Conservation (phyloP, 2,797 vertebrate species). For the Silurus lanzhouensis region DNA sequence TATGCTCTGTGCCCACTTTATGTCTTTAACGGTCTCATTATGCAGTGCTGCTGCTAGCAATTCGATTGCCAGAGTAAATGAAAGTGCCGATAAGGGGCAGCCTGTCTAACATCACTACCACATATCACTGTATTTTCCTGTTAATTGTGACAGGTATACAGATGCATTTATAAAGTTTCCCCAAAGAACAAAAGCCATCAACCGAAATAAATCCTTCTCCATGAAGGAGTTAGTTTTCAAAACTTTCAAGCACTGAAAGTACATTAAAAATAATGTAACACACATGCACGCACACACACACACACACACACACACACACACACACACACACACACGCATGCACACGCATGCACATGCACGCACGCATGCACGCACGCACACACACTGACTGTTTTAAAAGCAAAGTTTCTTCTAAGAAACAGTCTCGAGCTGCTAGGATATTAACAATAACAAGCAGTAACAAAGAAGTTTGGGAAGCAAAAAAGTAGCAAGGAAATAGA, state of each 20-base stretch:
- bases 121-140: not conserved
- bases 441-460: too few species aligned
- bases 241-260: not conserved
- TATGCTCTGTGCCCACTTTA: slow-evolving; percentile 8
- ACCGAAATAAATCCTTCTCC: not conserved
- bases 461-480: not conserved
- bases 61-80: slow-evolving; percentile 9
- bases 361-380: not conserved
- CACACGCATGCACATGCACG: not conserved
- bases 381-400: not conserved
- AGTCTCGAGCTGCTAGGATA: not conserved
- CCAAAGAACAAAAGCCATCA: not conserved
- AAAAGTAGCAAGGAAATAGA: too few species aligned
- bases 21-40: slow-evolving; percentile 1
- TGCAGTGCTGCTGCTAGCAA: slow-evolving; percentile 8
- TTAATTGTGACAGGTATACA: not conserved
- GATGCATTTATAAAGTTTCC: not conserved
- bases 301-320: not conserved
- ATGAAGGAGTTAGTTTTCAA: not conserved
- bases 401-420: not conserved
- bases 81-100: slow-evolving; percentile 2
- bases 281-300: too few species aligned
- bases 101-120: not conserved
- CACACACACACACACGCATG: not conserved
- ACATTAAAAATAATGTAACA: not conserved